Percentiles rank a stretch among this genome's conserved stretches.
Conservation (phyloP, 2,797 vertebrate genomes). For the Agapornis canus region DNA sequence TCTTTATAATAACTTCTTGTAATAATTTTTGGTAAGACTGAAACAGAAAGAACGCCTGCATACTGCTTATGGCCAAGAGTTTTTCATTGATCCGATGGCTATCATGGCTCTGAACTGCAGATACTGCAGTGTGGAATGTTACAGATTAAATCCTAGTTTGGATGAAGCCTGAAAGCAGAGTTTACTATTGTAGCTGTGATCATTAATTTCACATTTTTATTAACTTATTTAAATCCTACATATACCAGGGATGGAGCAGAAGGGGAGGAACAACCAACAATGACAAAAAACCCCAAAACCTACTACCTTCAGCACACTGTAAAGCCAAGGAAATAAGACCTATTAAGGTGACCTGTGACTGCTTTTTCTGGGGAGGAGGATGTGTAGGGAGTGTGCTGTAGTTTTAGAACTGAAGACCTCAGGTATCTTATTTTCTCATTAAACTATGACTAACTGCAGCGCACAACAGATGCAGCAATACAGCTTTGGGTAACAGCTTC, state of each 20-base stretch:
- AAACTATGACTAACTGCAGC: not conserved
- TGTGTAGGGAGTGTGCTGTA: rapidly evolving
- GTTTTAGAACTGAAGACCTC: not conserved
- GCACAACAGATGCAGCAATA: not conserved
- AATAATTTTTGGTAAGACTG: not conserved
- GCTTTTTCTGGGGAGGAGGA: not conserved
- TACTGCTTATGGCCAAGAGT: not conserved
- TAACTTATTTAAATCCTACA: not conserved
- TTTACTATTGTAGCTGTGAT: not conserved
- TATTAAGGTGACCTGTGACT: not conserved
- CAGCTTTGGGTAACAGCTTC: not conserved
- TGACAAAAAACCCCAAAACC: too few species aligned
- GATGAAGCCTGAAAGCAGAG: not conserved
- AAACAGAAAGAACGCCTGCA: not conserved
- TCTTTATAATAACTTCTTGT: not conserved
- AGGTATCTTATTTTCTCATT: not conserved
- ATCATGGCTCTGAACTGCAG: not conserved
- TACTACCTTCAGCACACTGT: not conserved
- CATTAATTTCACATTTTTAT: not conserved
- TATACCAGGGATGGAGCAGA: rapidly evolving
- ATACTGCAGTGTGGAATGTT: not conserved
- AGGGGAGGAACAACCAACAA: not conserved
- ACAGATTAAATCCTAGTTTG: not conserved
- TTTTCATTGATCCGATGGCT: not conserved
- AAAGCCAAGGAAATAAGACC: not conserved